Percentiles rank a stretch among this genome's conserved stretches.
phyloP scores from a whole-genome alignment of 2,113 vertebrate species.

The Vireo altiloquus region DNA sequence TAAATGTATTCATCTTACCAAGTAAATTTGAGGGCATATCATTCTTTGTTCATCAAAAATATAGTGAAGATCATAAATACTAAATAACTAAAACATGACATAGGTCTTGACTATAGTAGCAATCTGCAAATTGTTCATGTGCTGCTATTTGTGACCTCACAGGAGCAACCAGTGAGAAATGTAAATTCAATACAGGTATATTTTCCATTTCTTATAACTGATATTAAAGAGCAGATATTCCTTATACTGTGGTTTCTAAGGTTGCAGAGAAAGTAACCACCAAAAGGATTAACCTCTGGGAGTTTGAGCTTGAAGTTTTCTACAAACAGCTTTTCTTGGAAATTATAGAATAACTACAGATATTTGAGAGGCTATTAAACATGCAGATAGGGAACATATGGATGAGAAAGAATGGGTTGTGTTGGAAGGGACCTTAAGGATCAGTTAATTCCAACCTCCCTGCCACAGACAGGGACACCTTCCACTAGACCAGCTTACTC shows the following conservation, averaged over 20 bases:
- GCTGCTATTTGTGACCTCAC: background rate
- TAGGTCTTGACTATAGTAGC: background rate
- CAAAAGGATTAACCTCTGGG: background rate
- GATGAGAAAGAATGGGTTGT: background rate
- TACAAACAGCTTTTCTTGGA: background rate
- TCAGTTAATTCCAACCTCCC: background rate
- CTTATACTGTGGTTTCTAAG: background rate
- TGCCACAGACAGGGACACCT: background rate
- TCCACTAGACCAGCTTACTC: background rate
- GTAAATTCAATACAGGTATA: background rate
- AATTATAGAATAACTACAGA: background rate
- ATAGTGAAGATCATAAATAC: background rate
- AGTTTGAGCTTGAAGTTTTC: background rate
- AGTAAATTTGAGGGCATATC: background rate
- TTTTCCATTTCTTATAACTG: background rate
- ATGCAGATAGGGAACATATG: background rate
- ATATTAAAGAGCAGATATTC: background rate
- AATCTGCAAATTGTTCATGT: background rate
- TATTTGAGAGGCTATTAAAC: background rate
- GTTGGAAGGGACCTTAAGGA: background rate
- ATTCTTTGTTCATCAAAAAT: background rate
- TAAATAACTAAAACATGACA: background rate
- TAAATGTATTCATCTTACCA: background rate
- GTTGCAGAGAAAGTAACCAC: background rate
- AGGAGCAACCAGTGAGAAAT: background rate